Evolutionary conservation across 2,797 vertebrate species (phyloP).

Genomic region (Scarus forsteni): DNA sequence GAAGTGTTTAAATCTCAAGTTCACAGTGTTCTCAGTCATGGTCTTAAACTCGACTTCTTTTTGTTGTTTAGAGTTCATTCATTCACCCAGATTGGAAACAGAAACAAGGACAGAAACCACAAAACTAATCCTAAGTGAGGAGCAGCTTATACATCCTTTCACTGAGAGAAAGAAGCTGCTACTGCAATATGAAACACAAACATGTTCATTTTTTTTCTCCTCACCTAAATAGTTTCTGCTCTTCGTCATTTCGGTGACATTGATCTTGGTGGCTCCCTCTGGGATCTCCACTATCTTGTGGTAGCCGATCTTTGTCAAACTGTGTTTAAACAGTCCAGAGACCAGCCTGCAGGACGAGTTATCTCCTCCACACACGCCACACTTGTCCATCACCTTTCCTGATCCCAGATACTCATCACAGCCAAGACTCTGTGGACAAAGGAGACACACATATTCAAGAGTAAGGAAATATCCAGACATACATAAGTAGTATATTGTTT

Average conservation of each 20-base stretch:
- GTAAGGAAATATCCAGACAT: background rate
- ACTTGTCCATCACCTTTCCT: conserved; percentile 92
- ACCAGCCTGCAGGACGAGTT: conserved; percentile 92
- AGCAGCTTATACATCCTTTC: background rate
- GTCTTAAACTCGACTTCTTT: background rate
- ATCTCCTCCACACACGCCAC: conserved; percentile 96
- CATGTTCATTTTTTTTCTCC: conserved; percentile 42
- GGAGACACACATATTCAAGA: background rate
- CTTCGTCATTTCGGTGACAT: conserved; percentile 96
- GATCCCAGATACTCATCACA: conserved; percentile 95
- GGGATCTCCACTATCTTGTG: conserved; percentile 98
- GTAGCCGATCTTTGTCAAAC: conserved; percentile 93
- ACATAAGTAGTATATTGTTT: too few relatives aligned
- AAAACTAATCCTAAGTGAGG: background rate
- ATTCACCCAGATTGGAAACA: background rate
- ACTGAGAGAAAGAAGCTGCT: background rate
- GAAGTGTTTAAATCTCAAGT: background rate
- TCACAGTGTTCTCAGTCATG: background rate
- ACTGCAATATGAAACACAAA: background rate
- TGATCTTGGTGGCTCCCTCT: conserved; percentile 97
- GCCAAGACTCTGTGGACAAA: conserved; percentile 87
- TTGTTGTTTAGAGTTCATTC: background rate
- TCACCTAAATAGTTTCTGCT: conserved; percentile 97
- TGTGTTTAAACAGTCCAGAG: conserved; percentile 93
- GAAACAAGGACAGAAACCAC: background rate